Percentiles rank a stretch among this genome's conserved stretches.
phyloP scores from a whole-genome alignment of 2,113 vertebrate genomes.

The Scomber colias region DNA sequence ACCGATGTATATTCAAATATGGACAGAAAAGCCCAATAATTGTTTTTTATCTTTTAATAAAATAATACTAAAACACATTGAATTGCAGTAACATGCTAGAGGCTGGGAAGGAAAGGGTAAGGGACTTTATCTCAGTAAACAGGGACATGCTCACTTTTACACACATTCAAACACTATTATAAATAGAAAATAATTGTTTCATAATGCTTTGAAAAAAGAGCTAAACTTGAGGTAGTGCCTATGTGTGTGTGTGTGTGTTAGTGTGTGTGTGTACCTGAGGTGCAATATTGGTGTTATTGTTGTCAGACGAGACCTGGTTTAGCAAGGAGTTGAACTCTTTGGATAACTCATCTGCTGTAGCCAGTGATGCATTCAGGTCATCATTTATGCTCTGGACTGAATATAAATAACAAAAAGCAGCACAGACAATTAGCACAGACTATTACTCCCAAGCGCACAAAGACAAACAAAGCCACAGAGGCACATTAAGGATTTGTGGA shows the following conservation, averaged over 20 bases:
- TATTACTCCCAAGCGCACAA: background rate
- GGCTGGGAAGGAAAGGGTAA: background rate
- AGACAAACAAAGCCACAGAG: background rate
- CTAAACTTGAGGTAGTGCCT: background rate
- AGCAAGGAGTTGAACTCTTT: conserved; percentile 83
- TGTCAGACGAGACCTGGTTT: conserved; percentile 60
- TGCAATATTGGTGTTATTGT: conserved; percentile 30
- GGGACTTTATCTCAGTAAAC: too few species aligned
- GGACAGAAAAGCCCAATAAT: background rate
- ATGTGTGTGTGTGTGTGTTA: background rate
- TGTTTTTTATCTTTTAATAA: background rate
- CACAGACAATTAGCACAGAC: conserved; percentile 15
- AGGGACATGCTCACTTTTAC: background rate
- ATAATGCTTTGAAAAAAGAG: background rate
- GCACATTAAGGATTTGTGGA: background rate
- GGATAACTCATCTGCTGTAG: conserved; percentile 84
- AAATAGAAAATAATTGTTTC: background rate
- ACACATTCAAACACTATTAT: background rate
- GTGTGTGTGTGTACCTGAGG: conserved; percentile 45
- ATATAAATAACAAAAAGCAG: conserved; percentile 30
- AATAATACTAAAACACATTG: background rate
- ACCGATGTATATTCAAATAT: background rate
- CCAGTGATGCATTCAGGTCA: conserved; percentile 84
- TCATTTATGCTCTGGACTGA: conserved; percentile 82
- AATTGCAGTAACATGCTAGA: background rate